Conservation (phyloP, 2,888 invertebrate species). For the Anticlea derivata region DNA sequence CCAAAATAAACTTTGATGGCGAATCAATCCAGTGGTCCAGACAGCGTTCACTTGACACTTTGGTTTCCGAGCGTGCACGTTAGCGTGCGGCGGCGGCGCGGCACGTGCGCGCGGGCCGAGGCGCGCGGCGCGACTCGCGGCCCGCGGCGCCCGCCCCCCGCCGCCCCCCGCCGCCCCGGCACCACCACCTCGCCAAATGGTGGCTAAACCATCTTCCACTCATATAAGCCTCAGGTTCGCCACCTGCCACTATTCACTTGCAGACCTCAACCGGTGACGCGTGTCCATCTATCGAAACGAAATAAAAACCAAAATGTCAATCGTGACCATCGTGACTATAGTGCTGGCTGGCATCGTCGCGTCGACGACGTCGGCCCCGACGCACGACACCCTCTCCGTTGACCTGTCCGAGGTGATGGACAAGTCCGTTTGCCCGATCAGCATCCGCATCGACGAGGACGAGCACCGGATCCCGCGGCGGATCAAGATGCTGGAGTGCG, state of each 20-base stretch:
- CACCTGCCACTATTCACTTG: constrained; percentile 32
- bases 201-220: neutral
- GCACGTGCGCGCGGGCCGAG: constrained; percentile 9
- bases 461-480: constrained; percentile 61
- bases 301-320: constrained; percentile 10
- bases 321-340: constrained; percentile 32
- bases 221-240: constrained; percentile 23
- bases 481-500: constrained; percentile 71
- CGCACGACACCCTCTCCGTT: constrained; percentile 41
- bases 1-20: neutral
- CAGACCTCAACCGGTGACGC: constrained; percentile 20
- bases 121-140: constrained; percentile 6
- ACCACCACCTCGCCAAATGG: neutral
- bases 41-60: neutral
- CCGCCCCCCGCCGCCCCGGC: constrained; percentile 10
- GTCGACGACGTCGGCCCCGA: constrained; percentile 28
- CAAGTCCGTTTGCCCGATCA: constrained; percentile 70
- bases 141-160: constrained; percentile 19
- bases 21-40: neutral
- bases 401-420: constrained; percentile 57
- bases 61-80: neutral
- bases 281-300: constrained; percentile 8
- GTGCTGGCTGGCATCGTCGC: constrained; percentile 34
- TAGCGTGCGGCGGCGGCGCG: neutral
- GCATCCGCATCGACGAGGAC: constrained; percentile 57